Evolutionary conservation across 2,888 invertebrate genomes (phyloP), one percentile per base, ranked within the genome.

Genomic region (Druceiella hillmani): DNA sequence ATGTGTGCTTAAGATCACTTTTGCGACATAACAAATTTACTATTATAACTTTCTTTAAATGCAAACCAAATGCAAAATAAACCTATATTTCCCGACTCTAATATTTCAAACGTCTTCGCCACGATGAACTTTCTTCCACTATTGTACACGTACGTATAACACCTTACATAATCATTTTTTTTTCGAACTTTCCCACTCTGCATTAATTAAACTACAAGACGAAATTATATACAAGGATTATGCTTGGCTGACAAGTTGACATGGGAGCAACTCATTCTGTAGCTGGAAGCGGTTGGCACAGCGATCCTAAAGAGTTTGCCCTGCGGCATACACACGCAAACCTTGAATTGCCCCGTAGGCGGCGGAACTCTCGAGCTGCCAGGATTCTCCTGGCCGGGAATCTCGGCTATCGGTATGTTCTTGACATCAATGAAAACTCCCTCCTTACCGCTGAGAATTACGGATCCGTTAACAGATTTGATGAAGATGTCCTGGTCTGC

Each of bases 301-400:
- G 85, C 82, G 3, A 92, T 78, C 43, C 83, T 74, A 55, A 90
- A 92, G 33, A 93, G 57, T 50, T 84, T 85, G 0, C 91, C 92
- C 46, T 84, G 81, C 0, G 91, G 91, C 87, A 90, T 89, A 54
- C 92, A 92, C 1, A 91, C 83, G 51, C 92, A 93, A 1, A 93
- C 76, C 58, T 92, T 91, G 52, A 82, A 92, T 56, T 91, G 89
- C 0, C 78, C 68, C 0, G 58, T 57, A 0, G 54, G 56, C 17
- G 32, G 24, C 4, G 17, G 30, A 44, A 50, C 38, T 45, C 46
- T 27, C 41, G 25, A 57, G 45, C 50, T 59, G 64, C 0, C 58
- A 59, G 22, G 60, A 52, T 55, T 69, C 55, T 49, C 69, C 16
- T 44, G 62, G 44, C 55, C 70, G 46, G 16, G 55, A 39, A 73